A percentile compares a stretch with the other conserved stretches of the same genome.
Evolutionary conservation across 1,140 invertebrate genomes (phyloP).

Genomic region (Scaptodrosophila lebanonensis): DNA sequence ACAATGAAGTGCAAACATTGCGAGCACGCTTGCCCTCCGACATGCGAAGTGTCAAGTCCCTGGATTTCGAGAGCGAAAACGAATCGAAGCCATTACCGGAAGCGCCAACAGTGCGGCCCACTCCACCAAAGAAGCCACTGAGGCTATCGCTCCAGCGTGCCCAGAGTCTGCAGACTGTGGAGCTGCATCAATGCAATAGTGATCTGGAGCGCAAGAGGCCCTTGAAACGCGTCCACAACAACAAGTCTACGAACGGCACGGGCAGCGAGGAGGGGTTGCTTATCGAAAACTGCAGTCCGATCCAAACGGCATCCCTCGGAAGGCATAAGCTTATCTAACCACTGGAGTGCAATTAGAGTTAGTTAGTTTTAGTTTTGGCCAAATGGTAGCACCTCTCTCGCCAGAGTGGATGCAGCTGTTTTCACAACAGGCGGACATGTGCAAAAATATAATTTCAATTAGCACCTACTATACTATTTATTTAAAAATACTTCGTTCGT

Average conservation of each 20-base stretch:
- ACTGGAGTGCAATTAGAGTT: slow-evolving; percentile 1
- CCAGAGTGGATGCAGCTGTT: slow-evolving; percentile 6
- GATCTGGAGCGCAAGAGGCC: slow-evolving; percentile 66
- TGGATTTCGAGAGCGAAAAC: slow-evolving; percentile 81
- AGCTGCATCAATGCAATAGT: slow-evolving; percentile 48
- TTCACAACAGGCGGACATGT: slow-evolving; percentile 62
- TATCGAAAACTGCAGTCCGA: slow-evolving; percentile 59
- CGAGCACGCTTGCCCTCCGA: slow-evolving; percentile 76
- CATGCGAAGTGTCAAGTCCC: slow-evolving; percentile 81
- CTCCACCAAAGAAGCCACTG: slow-evolving; percentile 89
- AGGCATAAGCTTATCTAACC: slow-evolving; percentile 62
- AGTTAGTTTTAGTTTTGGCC: slow-evolving; percentile 29
- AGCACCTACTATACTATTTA: slow-evolving; percentile 11
- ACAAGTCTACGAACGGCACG: slow-evolving; percentile 43
- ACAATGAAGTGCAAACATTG: slow-evolving; percentile 50
- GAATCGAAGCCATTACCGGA: slow-evolving; percentile 78
- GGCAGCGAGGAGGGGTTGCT: slow-evolving; percentile 37
- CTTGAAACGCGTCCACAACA: slow-evolving; percentile 66
- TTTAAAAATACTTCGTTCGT: slow-evolving; percentile 8
- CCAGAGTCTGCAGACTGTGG: slow-evolving; percentile 86
- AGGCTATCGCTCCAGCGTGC: slow-evolving; percentile 88
- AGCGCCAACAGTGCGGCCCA: slow-evolving; percentile 80
- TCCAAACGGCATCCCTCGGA: slow-evolving; percentile 70
- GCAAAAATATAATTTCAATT: slow-evolving; percentile 45
- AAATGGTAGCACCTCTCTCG: slow-evolving; percentile 1